A percentile compares a stretch with the other conserved stretches of the same genome.
Conservation (phyloP, 2,888 invertebrate genomes). For the Eupithecia dodoneata region DNA sequence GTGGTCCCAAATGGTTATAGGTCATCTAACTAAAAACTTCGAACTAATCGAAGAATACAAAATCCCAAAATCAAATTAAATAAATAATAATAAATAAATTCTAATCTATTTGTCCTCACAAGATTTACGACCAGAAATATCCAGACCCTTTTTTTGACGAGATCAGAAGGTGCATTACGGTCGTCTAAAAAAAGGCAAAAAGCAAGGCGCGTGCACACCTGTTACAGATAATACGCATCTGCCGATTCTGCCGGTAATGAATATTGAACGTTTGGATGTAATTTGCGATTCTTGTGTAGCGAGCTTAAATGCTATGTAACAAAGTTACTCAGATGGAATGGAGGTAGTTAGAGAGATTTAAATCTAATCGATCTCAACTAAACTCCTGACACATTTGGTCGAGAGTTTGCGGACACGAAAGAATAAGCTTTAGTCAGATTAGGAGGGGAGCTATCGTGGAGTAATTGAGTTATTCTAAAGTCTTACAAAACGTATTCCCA, state of each 20-base stretch:
- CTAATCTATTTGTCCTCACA: background rate
- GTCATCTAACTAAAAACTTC: too few species aligned
- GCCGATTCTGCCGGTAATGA: conserved; percentile 63
- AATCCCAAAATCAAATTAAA: background rate
- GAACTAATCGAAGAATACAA: background rate
- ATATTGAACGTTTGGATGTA: conserved; percentile 36
- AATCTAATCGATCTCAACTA: background rate
- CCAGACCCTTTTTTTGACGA: conserved; percentile 40
- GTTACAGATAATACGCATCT: conserved; percentile 62
- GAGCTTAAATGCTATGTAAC: background rate
- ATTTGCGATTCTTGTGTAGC: conserved; percentile 23
- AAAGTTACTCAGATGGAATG: conserved; percentile 2
- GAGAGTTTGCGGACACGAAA: background rate
- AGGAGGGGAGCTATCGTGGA: background rate
- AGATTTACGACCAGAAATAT: conserved; percentile 27
- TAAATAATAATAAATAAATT: background rate
- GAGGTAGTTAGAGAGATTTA: conserved; percentile 8
- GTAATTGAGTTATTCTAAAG: background rate
- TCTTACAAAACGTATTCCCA: too few species aligned
- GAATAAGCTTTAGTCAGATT: background rate
- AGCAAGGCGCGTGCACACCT: conserved; percentile 70
- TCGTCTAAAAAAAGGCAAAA: conserved; percentile 46
- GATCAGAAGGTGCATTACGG: conserved; percentile 43
- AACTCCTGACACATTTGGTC: background rate
- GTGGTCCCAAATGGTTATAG: background rate